Conservation (phyloP, 2,888 invertebrate genomes). For the Plebejus anna region DNA sequence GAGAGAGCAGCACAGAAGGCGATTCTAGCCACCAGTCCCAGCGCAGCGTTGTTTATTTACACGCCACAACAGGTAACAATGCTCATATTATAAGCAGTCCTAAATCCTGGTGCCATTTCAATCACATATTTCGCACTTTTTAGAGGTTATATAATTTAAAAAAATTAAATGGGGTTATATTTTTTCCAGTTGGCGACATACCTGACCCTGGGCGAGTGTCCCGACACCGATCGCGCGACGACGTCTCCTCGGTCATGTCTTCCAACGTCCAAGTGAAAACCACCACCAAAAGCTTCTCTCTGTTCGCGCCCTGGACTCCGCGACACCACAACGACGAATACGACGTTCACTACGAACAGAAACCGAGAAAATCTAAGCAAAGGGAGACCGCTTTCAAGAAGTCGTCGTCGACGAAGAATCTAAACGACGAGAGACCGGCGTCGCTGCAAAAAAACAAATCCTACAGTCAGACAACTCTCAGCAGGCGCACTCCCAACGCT, state of each 20-base stretch:
- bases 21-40: slow-evolving; percentile 90
- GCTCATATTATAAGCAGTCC: not conserved
- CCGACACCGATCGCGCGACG: slow-evolving; percentile 86
- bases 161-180: not conserved
- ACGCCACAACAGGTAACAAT: slow-evolving; percentile 86
- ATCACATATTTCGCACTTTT: not conserved
- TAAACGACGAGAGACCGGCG: slow-evolving; percentile 52
- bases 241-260: slow-evolving; percentile 83
- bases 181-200: slow-evolving; percentile 86
- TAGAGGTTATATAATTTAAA: too few relatives aligned
- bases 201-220: slow-evolving; percentile 84
- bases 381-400: slow-evolving; percentile 60
- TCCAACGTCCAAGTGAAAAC: slow-evolving; percentile 84
- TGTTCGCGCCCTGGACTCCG: slow-evolving; percentile 92
- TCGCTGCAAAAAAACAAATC: slow-evolving; percentile 73
- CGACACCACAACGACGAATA: slow-evolving; percentile 85
- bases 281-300: slow-evolving; percentile 89
- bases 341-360: slow-evolving; percentile 89
- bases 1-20: slow-evolving; percentile 86
- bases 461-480: slow-evolving; percentile 68
- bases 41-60: slow-evolving; percentile 90
- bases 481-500: slow-evolving; percentile 51
- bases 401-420: slow-evolving; percentile 67
- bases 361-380: slow-evolving; percentile 64
- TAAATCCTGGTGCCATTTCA: not conserved